Evolutionary conservation across 2,113 vertebrate species (phyloP), one percentile per base, ranked within the genome.

Genomic region (Lanius ludovicianus): DNA sequence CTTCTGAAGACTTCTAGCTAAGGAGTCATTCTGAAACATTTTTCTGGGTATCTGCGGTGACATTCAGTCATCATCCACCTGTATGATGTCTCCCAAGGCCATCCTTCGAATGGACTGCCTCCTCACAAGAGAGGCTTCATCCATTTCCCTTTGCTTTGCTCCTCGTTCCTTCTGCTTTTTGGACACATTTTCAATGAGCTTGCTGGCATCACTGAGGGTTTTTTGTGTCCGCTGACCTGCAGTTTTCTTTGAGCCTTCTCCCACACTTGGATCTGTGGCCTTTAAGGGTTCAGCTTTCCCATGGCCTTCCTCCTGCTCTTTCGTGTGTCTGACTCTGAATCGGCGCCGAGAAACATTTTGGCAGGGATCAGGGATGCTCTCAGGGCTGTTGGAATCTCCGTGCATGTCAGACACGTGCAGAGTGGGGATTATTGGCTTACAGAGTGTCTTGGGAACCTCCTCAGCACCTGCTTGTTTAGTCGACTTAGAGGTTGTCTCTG

Each of bases 251-350:
- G 94, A 97, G 62, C 71, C 69, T 92, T 98, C 98, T 71, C 94
- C 98, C 59, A 65, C 56, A 57, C 73, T 94, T 88, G 97, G 96
- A 97, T 98, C 96, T 1, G 4, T 84, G 68, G 44, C 87, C 33
- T 96, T 95, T 93, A 98, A 93, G 49, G 92, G 93, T 88, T 97
- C 95, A 69, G 86, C 75, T 95, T 97, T 98, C 78, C 93, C 82
- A 1, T 96, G 87, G 87, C 98, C 98, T 92, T 97, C 98, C 42
- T 98, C 94, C 10, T 97, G 95, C 50, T 96, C 94, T 60, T 96
- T 97, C 7, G 21, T 35, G 65, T 98, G 97, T 30, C 49, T 97
- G 84, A 98, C 69, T 87, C 90, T 97, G 64, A 97, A 97, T 44
- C 91, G 87, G 22, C 91, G 96, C 89, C 55, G 92, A 50, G 94